Conservation (phyloP, 2,113 vertebrate species). For the Macrotus californicus region DNA sequence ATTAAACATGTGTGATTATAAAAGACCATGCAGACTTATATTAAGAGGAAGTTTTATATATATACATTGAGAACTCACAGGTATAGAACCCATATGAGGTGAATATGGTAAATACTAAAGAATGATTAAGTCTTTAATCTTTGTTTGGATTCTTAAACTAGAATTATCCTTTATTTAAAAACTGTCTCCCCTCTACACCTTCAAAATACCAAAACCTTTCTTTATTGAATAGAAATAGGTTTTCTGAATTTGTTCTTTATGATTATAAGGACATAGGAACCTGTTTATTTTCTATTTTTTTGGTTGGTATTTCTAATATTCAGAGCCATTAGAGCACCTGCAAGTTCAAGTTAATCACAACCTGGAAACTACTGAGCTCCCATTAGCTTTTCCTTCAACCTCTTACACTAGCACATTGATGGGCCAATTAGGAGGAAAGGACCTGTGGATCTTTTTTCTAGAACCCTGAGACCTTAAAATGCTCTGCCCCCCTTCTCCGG, state of each 20-base stretch:
- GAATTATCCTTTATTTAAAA: slow-evolving; percentile 27
- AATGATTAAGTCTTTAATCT: not conserved
- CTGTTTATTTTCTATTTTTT: not conserved
- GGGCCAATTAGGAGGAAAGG: not conserved
- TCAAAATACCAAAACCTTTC: not conserved
- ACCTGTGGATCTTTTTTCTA: not conserved
- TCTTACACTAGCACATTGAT: not conserved
- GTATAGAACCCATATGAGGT: not conserved
- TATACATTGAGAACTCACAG: not conserved
- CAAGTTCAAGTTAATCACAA: not conserved
- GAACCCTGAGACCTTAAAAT: not conserved
- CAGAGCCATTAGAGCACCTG: not conserved
- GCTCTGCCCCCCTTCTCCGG: not conserved
- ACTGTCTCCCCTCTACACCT: not conserved
- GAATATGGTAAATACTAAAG: not conserved
- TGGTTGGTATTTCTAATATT: not conserved
- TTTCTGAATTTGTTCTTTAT: not conserved
- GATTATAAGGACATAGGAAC: not conserved
- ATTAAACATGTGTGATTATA: slow-evolving; percentile 29
- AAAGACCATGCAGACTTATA: not conserved
- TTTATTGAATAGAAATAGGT: not conserved
- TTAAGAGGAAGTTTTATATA: not conserved
- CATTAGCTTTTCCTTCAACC: not conserved
- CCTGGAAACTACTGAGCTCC: not conserved
- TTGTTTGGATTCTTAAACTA: not conserved